Percentiles rank a stretch among this genome's conserved stretches.
Conservation (phyloP, 2,888 invertebrate species). For the Chrysodeixis includens region DNA sequence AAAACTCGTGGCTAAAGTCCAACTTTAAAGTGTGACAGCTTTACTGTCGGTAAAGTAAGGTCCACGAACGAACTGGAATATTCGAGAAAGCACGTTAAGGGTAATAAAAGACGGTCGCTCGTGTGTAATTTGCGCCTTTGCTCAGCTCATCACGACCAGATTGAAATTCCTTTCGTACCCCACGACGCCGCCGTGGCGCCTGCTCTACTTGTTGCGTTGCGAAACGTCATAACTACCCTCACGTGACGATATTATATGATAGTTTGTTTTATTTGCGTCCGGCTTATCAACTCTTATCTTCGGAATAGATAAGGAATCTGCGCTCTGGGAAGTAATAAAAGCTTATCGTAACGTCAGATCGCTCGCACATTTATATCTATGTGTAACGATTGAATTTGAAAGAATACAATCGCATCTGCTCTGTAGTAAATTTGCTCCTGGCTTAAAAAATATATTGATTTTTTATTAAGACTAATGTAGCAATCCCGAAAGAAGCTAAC, state of each 20-base stretch:
- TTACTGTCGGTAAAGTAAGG: conserved; percentile 26
- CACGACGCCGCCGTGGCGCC: conserved; percentile 80
- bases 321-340: conserved; percentile 25
- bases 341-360: conserved; percentile 18
- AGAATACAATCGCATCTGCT: neutral
- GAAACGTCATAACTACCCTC: conserved; percentile 84
- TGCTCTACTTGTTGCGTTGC: conserved; percentile 80
- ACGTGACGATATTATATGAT: conserved; percentile 78
- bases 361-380: conserved; percentile 12
- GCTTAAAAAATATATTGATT: neutral
- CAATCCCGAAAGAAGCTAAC: conserved; percentile 9
- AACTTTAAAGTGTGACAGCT: conserved; percentile 12
- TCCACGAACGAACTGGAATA: conserved; percentile 54
- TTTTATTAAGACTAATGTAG: conserved; percentile 1
- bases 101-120: conserved; percentile 72
- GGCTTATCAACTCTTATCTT: conserved; percentile 58
- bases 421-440: neutral
- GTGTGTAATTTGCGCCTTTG: conserved; percentile 84
- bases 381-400: conserved; percentile 15
- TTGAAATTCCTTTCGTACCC: conserved; percentile 84
- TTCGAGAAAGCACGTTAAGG: conserved; percentile 57
- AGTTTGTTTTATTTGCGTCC: conserved; percentile 70
- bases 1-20: conserved; percentile 1
- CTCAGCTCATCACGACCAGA: conserved; percentile 84
- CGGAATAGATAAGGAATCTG: conserved; percentile 28